Conservation (phyloP, 2,797 vertebrate species). For the Danio tinwini region DNA sequence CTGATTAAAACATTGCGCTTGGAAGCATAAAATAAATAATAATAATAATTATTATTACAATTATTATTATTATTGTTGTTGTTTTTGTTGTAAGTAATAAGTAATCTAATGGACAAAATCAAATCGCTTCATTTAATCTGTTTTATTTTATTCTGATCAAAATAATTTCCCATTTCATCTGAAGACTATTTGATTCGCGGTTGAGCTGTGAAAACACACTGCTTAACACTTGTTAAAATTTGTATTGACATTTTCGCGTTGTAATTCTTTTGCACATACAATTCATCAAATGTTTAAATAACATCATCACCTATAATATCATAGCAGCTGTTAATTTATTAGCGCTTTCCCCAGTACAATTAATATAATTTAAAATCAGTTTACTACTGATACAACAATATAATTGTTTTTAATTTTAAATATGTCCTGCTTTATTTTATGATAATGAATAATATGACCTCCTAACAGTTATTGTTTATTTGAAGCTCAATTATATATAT, state of each 20-base stretch:
- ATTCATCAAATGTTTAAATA: not conserved
- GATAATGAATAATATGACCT: constrained; percentile 26
- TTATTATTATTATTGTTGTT: constrained; percentile 1
- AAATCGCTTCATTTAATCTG: not conserved
- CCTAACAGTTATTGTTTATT: constrained; percentile 41
- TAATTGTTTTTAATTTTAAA: constrained; percentile 14
- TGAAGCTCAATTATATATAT: constrained; percentile 54
- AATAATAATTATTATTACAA: constrained; percentile 11
- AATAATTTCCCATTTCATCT: not conserved
- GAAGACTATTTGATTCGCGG: not conserved
- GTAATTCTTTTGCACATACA: not conserved
- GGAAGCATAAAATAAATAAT: not conserved
- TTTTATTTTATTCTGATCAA: not conserved
- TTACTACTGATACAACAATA: not conserved
- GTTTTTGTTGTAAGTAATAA: constrained; percentile 26
- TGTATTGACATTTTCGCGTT: not conserved
- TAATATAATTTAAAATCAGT: not conserved
- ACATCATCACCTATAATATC: not conserved
- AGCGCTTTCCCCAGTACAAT: not conserved
- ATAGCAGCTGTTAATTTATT: not conserved
- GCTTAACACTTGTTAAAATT: not conserved
- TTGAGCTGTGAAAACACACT: not conserved
- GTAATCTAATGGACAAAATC: too few species aligned
- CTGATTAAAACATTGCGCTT: not conserved
- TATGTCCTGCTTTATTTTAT: not conserved